These are phyloP conservation scores for Pachyseris speciosa DNA, from an alignment of 64 coral and sea anemone species.

Conservation along the genomic window DNA sequence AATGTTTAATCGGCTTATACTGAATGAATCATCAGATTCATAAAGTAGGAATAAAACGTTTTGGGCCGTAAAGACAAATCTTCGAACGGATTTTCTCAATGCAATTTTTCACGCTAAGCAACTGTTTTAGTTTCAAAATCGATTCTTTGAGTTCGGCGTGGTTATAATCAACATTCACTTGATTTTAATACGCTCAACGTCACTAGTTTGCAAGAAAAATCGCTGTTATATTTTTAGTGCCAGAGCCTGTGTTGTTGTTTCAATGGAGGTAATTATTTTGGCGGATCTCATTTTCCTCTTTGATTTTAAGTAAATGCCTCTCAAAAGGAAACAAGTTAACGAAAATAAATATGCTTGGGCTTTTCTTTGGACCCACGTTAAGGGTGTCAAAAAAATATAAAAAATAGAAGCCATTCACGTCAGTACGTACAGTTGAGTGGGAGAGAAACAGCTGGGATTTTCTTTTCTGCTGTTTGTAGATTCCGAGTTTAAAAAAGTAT, in stretches of 20 bases:
- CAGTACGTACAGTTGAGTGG: not conserved
- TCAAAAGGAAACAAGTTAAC: not conserved
- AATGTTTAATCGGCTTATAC: too few species aligned
- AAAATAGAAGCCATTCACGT: not conserved
- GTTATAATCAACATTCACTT: not conserved
- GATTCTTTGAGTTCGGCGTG: not conserved
- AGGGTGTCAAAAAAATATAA: not conserved
- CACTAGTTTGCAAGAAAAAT: not conserved
- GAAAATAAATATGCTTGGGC: not conserved
- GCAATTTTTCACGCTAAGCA: conserved; percentile 7
- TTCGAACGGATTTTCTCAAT: not conserved
- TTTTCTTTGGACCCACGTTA: not conserved
- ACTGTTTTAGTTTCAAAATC: not conserved
- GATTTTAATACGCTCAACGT: not conserved
- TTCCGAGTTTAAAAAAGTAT: not conserved
- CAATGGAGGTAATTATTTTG: not conserved
- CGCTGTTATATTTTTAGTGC: not conserved
- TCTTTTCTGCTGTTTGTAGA: not conserved
- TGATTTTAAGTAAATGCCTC: not conserved
- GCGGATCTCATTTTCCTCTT: not conserved
- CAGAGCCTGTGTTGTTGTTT: not conserved
- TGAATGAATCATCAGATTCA: too few species aligned
- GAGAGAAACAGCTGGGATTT: conserved; percentile 10
- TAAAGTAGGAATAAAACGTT: too few species aligned
- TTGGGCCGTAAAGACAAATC: not conserved